A percentile compares a stretch with the other conserved stretches of the same genome.
phyloP scores from a whole-genome alignment of 1,140 invertebrate genomes.

The Piezodorus guildinii region DNA sequence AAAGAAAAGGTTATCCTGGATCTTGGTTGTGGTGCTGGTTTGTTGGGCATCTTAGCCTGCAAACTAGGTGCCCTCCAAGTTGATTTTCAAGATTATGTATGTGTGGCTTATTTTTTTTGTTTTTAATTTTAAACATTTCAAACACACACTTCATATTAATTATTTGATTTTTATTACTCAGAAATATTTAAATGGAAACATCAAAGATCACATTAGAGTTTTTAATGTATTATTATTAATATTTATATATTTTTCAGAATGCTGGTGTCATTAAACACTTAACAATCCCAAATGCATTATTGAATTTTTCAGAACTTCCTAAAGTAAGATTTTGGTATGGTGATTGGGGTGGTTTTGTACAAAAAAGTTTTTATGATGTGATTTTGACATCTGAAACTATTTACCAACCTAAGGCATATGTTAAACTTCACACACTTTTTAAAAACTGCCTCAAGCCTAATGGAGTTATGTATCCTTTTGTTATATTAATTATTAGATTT shows the following conservation, averaged over 20 bases:
- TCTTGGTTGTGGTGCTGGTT: slow-evolving; percentile 75
- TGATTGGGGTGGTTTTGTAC: slow-evolving; percentile 62
- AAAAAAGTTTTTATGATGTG: slow-evolving; percentile 51
- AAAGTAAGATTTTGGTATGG: slow-evolving; percentile 59
- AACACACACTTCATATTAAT: neutral
- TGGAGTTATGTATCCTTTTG: slow-evolving; percentile 46
- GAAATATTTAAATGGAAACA: too few relatives aligned
- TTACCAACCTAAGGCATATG: slow-evolving; percentile 69
- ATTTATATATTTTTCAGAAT: slow-evolving; percentile 47
- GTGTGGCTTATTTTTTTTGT: slow-evolving; percentile 30
- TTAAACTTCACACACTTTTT: slow-evolving; percentile 59
- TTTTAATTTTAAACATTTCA: too few relatives aligned
- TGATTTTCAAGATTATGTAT: slow-evolving; percentile 86
- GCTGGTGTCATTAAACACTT: slow-evolving; percentile 54
- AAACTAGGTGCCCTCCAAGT: slow-evolving; percentile 48
- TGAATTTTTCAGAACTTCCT: slow-evolving; percentile 43
- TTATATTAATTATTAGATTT: slow-evolving; percentile 16
- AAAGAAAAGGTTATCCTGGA: slow-evolving; percentile 52
- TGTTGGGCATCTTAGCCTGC: slow-evolving; percentile 63
- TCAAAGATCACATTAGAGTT: neutral
- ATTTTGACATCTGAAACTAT: slow-evolving; percentile 87
- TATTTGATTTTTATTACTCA: too few relatives aligned
- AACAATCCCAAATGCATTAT: slow-evolving; percentile 65
- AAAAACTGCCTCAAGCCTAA: slow-evolving; percentile 47
- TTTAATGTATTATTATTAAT: neutral